These are phyloP conservation scores for Diabrotica virgifera DNA, from an alignment of 1,140 invertebrate species.

Conservation along the genomic window DNA sequence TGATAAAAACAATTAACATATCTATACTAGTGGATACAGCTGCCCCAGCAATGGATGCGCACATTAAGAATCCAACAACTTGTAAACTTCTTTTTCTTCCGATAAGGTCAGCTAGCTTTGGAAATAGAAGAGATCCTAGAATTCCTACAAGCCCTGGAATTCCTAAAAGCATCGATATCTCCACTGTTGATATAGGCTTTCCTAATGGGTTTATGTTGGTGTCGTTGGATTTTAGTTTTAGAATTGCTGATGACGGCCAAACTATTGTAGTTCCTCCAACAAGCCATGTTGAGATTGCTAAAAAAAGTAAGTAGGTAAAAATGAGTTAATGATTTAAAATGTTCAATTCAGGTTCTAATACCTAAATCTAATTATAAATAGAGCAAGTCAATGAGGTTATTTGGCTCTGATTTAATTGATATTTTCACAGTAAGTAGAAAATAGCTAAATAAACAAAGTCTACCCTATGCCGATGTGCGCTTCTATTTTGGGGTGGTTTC, in stretches of 20 bases:
- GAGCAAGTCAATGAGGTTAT: no score
- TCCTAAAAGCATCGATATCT: background rate
- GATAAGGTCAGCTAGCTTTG: background rate
- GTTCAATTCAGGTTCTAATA: no score
- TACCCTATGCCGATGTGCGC: no score
- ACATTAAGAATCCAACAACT: background rate
- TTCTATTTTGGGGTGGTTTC: no score
- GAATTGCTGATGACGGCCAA: conserved; percentile 8
- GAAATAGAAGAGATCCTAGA: background rate
- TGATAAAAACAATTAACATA: background rate
- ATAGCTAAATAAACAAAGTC: no score
- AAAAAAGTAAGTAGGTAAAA: conserved; percentile 23
- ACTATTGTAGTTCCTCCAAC: conserved; percentile 55
- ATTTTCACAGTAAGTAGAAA: no score
- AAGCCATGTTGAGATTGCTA: conserved; percentile 63
- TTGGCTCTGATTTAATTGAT: no score
- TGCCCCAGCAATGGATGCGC: no score
- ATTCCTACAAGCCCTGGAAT: background rate
- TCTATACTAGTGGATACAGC: background rate
- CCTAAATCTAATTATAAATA: no score
- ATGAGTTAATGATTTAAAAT: no score
- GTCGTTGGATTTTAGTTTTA: background rate
- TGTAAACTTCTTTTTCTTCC: conserved; percentile 9
- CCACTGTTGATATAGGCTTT: background rate
- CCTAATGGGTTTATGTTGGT: background rate